Percentiles rank a stretch among this genome's conserved stretches.
Evolutionary conservation across 2,113 vertebrate species (phyloP).

Genomic region (Gasterosteus aculeatus): DNA sequence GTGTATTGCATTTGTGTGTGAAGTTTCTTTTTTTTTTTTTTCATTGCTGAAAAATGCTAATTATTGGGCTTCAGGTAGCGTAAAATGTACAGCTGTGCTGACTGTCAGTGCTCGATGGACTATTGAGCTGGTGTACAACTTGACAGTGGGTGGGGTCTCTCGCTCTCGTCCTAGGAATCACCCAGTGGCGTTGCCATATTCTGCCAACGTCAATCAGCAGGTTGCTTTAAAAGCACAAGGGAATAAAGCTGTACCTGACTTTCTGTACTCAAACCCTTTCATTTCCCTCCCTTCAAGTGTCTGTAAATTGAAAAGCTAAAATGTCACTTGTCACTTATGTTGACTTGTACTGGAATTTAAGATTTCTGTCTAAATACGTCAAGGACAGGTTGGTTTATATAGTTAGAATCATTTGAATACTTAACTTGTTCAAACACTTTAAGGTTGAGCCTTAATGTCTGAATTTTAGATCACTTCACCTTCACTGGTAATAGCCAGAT

Average conservation of each 20-base stretch:
- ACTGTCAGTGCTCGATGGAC: slow-evolving; percentile 84
- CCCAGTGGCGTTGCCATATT: slow-evolving; percentile 58
- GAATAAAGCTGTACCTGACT: background rate
- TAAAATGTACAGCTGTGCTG: slow-evolving; percentile 87
- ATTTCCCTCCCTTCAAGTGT: background rate
- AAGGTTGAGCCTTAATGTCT: slow-evolving; percentile 30
- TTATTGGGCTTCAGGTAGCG: slow-evolving; percentile 90
- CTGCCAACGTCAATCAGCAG: slow-evolving; percentile 70
- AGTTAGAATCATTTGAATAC: slow-evolving; percentile 23
- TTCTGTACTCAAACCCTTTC: background rate
- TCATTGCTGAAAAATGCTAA: slow-evolving; percentile 80
- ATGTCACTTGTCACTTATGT: background rate
- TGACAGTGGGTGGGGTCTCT: slow-evolving; percentile 87
- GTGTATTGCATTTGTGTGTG: slow-evolving; percentile 16
- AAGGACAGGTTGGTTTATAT: slow-evolving; percentile 8
- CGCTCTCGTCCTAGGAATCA: slow-evolving; percentile 61
- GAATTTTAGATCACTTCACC: slow-evolving; percentile 55
- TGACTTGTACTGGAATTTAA: slow-evolving; percentile 26
- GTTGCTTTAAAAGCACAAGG: slow-evolving; percentile 35
- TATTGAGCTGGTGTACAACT: slow-evolving; percentile 83
- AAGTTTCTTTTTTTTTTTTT: slow-evolving; percentile 42
- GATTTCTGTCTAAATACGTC: slow-evolving; percentile 2
- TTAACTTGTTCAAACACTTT: slow-evolving; percentile 10
- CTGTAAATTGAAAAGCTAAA: background rate
- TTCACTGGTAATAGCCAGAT: slow-evolving; percentile 66